Conservation (phyloP, 2,797 vertebrate species). For the Diceros bicornis region DNA sequence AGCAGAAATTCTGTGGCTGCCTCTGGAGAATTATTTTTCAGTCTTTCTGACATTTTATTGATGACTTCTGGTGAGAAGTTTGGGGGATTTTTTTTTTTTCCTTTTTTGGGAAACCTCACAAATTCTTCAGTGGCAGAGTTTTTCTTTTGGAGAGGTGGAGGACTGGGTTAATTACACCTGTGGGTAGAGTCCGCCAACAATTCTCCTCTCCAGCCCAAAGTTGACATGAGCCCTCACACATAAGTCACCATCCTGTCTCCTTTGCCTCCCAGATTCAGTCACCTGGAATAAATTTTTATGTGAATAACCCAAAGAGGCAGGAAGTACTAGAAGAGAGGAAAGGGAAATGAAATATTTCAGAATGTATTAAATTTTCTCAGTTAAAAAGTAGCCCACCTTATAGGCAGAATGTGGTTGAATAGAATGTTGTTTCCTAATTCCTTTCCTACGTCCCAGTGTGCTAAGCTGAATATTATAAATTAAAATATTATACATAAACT, state of each 20-base stretch:
- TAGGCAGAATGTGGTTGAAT: not conserved
- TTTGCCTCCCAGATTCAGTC: not conserved
- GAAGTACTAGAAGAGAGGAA: not conserved
- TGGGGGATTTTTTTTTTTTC: not conserved
- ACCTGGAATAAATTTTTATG: not conserved
- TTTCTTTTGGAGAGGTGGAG: not conserved
- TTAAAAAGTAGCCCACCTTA: not conserved
- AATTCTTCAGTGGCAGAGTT: not conserved
- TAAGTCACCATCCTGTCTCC: not conserved
- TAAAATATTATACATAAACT: not conserved
- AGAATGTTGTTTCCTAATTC: not conserved
- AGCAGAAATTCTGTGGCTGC: not conserved
- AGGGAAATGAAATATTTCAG: not conserved
- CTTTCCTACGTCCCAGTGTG: not conserved
- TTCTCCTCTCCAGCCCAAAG: too few species aligned
- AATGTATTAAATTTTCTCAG: not conserved
- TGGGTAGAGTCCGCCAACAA: rapidly evolving
- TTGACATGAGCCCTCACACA: not conserved
- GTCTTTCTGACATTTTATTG: not conserved
- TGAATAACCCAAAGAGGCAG: not conserved
- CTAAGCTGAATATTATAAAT: not conserved
- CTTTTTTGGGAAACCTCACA: not conserved
- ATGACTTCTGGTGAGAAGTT: not conserved
- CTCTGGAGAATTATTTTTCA: not conserved
- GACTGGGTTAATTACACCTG: not conserved